Evolutionary conservation across 2,888 invertebrate genomes (phyloP).

Genomic region (Orgyia antiqua): DNA sequence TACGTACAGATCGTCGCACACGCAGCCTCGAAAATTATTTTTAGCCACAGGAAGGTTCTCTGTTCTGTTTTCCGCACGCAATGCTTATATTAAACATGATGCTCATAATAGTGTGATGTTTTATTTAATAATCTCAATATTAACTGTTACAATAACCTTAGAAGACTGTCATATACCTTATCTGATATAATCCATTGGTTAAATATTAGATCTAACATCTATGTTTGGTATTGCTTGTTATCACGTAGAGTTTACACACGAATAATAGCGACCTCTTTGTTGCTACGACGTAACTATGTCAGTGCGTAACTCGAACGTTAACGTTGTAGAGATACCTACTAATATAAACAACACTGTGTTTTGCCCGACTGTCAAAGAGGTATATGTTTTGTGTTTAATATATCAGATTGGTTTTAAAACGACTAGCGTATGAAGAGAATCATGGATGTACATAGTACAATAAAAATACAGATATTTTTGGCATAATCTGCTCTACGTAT

Average conservation of each 20-base stretch:
- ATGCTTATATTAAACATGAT: slow-evolving; percentile 47
- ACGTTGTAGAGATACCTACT: too few relatives aligned
- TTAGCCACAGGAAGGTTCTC: slow-evolving; percentile 69
- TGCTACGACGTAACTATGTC: slow-evolving; percentile 1
- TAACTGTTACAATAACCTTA: slow-evolving; percentile 9
- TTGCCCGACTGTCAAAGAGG: too few relatives aligned
- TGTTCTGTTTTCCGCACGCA: slow-evolving; percentile 58
- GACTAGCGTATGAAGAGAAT: too few relatives aligned
- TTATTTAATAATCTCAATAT: too few relatives aligned
- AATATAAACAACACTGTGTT: too few relatives aligned
- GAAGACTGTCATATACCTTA: slow-evolving; percentile 13
- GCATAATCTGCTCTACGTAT: too few relatives aligned
- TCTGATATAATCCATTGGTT: slow-evolving; percentile 20
- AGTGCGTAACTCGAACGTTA: background rate
- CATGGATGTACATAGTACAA: too few relatives aligned
- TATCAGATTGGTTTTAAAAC: too few relatives aligned
- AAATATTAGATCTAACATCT: slow-evolving; percentile 23
- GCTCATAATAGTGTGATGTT: too few relatives aligned
- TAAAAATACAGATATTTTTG: too few relatives aligned
- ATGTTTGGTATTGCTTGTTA: slow-evolving; percentile 21
- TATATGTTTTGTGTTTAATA: too few relatives aligned
- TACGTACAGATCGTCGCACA: slow-evolving; percentile 48
- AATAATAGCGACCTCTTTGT: slow-evolving; percentile 19
- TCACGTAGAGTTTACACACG: slow-evolving; percentile 18
- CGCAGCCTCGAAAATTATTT: slow-evolving; percentile 71